Percentiles rank a stretch among this genome's conserved stretches.
Conservation (phyloP, 1,140 invertebrate species). For the Pomphorhynchus laevis region DNA sequence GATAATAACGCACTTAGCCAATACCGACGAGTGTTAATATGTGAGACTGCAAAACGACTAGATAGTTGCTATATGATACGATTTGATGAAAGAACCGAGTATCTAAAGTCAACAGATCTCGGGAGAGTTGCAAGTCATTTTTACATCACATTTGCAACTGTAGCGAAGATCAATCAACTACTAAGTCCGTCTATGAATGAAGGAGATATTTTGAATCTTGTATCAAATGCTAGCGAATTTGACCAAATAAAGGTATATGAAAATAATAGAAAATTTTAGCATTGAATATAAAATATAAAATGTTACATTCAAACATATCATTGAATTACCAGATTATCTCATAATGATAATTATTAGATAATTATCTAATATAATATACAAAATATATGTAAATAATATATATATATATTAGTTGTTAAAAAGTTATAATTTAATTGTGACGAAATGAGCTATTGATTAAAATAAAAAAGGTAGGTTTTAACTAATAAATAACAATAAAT, state of each 20-base stretch:
- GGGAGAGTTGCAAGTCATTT: constrained; percentile 80
- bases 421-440: too few relatives aligned
- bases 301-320: constrained; percentile 41
- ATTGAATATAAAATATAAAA: constrained; percentile 30
- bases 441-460: too few relatives aligned
- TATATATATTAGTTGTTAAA: too few relatives aligned
- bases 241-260: constrained; percentile 72
- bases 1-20: constrained; percentile 37
- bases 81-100: constrained; percentile 42
- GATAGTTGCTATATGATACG: constrained; percentile 75
- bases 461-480: too few relatives aligned
- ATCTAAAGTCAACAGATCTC: constrained; percentile 40
- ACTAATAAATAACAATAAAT: too few relatives aligned
- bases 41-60: constrained; percentile 36
- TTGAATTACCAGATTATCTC: too few relatives aligned
- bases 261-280: constrained; percentile 60
- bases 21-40: constrained; percentile 37
- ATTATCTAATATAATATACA: too few relatives aligned
- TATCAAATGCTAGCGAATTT: constrained; percentile 66
- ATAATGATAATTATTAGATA: too few relatives aligned
- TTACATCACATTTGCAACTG: constrained; percentile 81
- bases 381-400: too few relatives aligned
- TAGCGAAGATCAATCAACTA: constrained; percentile 30
- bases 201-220: constrained; percentile 43
- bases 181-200: constrained; percentile 40